Evolutionary conservation across 2,113 vertebrate species (phyloP), one percentile per base, ranked within the genome.

Genomic region (Egretta garzetta): DNA sequence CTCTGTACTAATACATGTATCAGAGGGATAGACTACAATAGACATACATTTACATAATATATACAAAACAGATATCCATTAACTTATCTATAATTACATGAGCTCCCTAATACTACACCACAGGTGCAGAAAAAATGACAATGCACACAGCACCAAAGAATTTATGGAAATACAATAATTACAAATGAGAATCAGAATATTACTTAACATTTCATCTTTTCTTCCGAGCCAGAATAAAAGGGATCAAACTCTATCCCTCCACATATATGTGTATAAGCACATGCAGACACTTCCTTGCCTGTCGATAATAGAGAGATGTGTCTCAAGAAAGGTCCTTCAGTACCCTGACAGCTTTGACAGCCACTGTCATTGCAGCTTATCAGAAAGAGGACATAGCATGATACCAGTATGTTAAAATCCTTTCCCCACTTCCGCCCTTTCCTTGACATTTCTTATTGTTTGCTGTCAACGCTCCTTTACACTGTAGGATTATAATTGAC

Each of bases 341-440:
- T 23, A 70, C 83, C 74, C 63, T 91, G 97, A 96, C 96, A 97
- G 80, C 43, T 97, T 94, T 96, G 95, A 97, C 96, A 97, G 74
- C 41, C 80, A 60, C 67, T 95, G 91, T 84, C 96, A 91, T 92
- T 95, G 93, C 63, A 95, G 90, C 77, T 97, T 96, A 96, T 95
- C 93, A 96, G 93, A 94, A 79, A 93, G 83, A 95, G 80, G 74
- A 95, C 93, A 92, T 14, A 71, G 86, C 39, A 92, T 70, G 74
- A 93, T 79, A 91, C 60, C 63, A 91, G 72, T 60, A 75, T 76
- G 63, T 63, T 96, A 89, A 95, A 97, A 89, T 71, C 91, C 56
- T 60, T 86, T 96, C 53, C 71, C 47, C 58, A 68, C 58, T 93
- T 90, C 88, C 62, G 68, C 87, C 53, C 71, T 96, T 95, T 73